Conservation (phyloP, 2,888 invertebrate genomes). For the Cylindroiulus punctatus region DNA sequence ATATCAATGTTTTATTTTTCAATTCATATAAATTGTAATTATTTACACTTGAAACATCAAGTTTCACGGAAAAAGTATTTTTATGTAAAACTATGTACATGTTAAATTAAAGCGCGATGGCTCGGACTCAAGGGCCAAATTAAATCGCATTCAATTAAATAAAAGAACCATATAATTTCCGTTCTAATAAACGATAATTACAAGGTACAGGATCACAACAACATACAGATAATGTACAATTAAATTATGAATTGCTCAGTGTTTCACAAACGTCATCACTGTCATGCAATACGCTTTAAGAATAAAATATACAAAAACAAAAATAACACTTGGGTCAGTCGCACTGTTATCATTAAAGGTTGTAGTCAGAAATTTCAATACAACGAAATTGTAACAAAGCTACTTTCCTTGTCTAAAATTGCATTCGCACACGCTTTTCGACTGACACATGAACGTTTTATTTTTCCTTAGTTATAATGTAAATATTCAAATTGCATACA, state of each 20-base stretch:
- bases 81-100: slow-evolving; percentile 31
- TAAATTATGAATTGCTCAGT: background rate
- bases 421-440: no score
- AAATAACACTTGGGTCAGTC: background rate
- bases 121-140: background rate
- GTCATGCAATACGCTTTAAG: background rate
- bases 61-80: background rate
- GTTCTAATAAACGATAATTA: background rate
- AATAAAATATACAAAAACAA: background rate
- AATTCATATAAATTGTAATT: background rate
- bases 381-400: no score
- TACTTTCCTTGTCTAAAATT: no score
- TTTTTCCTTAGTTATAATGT: no score
- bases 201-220: background rate
- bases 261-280: background rate
- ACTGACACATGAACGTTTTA: no score
- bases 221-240: background rate
- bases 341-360: no score
- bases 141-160: slow-evolving; percentile 24
- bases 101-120: slow-evolving; percentile 11
- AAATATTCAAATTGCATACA: no score
- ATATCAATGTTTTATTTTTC: slow-evolving; percentile 13
- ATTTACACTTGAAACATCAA: background rate
- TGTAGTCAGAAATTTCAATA: no score
- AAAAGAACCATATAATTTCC: background rate